Percentiles rank a stretch among this genome's conserved stretches.
Conservation (phyloP, 2,113 vertebrate species). For the Archilochus colubris region DNA sequence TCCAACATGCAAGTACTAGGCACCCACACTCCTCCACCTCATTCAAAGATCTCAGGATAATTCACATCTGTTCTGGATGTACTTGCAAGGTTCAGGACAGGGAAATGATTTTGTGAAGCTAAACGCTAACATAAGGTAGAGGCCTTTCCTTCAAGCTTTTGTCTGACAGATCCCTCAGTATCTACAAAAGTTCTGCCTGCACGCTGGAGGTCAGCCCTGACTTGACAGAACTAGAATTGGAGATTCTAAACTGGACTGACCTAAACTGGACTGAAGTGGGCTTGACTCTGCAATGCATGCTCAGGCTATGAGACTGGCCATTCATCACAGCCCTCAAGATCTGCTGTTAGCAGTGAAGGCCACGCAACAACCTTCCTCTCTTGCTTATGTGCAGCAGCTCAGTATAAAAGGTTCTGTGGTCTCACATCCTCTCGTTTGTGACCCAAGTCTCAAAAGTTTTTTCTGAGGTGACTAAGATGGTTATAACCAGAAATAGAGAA, state of each 20-base stretch:
- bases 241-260: background rate
- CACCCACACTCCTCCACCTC: background rate
- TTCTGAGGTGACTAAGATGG: background rate
- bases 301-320: background rate
- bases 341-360: background rate
- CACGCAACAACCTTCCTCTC: background rate
- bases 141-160: background rate
- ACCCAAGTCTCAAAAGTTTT: background rate
- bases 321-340: background rate
- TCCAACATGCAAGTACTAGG: background rate
- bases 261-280: background rate
- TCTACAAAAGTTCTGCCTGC: background rate
- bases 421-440: background rate
- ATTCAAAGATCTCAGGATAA: background rate
- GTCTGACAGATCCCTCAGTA: background rate
- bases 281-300: background rate
- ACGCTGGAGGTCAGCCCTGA: rapidly evolving
- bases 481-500: background rate
- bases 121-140: background rate
- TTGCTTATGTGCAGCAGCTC: background rate
- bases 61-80: background rate
- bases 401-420: background rate
- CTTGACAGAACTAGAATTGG: background rate
- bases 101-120: background rate
- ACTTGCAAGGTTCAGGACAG: background rate